Base-by-base conservation (phyloP, 1,140 invertebrate genomes). In the Pectinophora gossypiella region DNA sequence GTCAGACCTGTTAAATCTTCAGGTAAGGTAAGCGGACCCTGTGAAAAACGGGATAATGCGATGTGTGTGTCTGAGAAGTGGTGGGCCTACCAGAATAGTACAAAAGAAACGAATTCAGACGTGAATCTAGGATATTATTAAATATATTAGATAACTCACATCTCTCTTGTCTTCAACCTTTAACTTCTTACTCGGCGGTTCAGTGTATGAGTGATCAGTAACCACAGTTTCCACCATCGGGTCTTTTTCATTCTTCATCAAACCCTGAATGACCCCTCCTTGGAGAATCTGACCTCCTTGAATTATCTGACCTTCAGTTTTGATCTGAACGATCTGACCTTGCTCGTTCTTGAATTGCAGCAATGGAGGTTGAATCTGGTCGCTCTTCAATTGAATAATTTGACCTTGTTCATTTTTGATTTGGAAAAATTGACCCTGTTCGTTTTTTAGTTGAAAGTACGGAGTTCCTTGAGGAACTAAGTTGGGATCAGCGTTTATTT, bases 381-480 rank as follows among this genome's bases (percentile, higher is more conserved):
- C 83, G 42, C 68, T 71, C 21, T 86, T 86, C 19, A 86, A 19
- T 21, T 85, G 83, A 67, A 86, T 82, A 19, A 86, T 74, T 55
- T 86, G 83, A 16, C 83, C 83, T 43, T 83, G 80, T 2, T 85
- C 82, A 45, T 83, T 85, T 62, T 85, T 85, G 10, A 85, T 70
- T 48, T 85, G 79, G 55, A 85, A 80, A 3, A 85, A 15, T 68
- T 85, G 82, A 1, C 79, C 79, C 45, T 86, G 81, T 12, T 86
- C 83, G 57, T 86, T 86, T 62, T 85, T 86, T 16, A 86, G 76
- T 57, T 84, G 80, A 35, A 80, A 78, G 45, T 71, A 84, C 3
- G 74, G 77, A n/a, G 64, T 63, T 0, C 56, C 56, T 36, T 73
- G 68, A 0, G 60, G 22, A 1, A 69, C 61, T 3, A 64, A 13